Base-by-base conservation (phyloP, 2,113 vertebrate genomes). In the Colius striatus region DNA sequence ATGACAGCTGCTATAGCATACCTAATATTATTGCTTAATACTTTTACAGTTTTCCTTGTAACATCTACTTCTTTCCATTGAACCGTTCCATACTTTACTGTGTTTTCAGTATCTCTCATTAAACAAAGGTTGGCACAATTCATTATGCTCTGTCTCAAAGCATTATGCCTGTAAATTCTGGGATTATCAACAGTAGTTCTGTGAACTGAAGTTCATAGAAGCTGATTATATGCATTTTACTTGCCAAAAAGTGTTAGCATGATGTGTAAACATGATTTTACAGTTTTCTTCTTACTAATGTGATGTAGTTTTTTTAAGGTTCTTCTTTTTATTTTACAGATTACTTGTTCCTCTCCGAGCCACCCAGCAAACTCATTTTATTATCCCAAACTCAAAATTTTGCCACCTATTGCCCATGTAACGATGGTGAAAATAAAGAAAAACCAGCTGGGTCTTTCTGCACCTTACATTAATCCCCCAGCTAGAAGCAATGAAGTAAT, bases 301-400 rank as follows among this genome's bases (percentile, higher is more conserved):
- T 10, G 20, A 41, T 13, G 9, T 9, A 13, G 15, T 29, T 73
- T 70, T 51, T 51, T 55, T 55, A 88, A 95, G 21, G 19, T 60
- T 74, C 13, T 18, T 14, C 8, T 84, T 76, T 61, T 60, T 60
- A 57, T 76, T 95, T 77, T 45, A 48, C 79, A 99, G 99, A 99
- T 99, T 79, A 99, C 99, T 3, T 98, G 98, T 32, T 99, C 99
- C 17, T 98, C 98, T 47, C 99, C 99, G 15, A 99, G 98, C 71
- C 99, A 99, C 88, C 99, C 99, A 3, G 99, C 99, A 70, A 99
- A 99, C 91, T 99, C 99, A 21, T 99, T 99, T 97, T 99, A 97
- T 95, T 99, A 99, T 92, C 99, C 99, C 7, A 98, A 99, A 94
- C 97, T 99, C 92, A 99, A 99, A 97, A 98, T 98, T 84, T 98